A percentile compares a stretch with the other conserved stretches of the same genome.
Evolutionary conservation across 2,113 vertebrate species (phyloP).

Genomic region (Cryptoleucopteryx plumbea): DNA sequence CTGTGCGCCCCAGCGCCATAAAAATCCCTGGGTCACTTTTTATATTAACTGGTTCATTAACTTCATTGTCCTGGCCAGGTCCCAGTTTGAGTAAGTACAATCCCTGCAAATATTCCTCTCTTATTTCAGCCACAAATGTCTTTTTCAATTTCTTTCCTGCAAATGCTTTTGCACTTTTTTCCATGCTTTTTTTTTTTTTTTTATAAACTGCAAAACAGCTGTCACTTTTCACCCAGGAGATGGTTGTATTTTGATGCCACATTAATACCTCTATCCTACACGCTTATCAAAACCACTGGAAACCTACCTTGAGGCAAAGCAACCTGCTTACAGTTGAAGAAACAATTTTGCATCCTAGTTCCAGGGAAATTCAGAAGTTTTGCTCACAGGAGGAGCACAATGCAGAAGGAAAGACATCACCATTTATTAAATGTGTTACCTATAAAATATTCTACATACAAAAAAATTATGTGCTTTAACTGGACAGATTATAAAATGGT

Average conservation of each 20-base stretch:
- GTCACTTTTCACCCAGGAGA: neutral
- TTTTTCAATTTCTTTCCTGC: neutral
- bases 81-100: neutral
- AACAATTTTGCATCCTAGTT: neutral
- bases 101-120: neutral
- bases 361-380: neutral
- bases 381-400: neutral
- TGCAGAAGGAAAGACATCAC: neutral
- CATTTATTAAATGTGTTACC: neutral
- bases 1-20: accelerated
- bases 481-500: neutral
- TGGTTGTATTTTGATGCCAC: neutral
- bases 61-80: neutral
- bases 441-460: neutral
- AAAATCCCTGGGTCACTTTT: neutral
- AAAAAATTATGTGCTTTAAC: neutral
- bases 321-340: neutral
- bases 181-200: accelerated
- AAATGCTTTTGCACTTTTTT: neutral
- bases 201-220: neutral
- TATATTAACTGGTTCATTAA: neutral
- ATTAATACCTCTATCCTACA: neutral
- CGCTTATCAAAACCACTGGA: neutral
- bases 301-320: neutral
- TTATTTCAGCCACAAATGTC: neutral